These are phyloP conservation scores for Metridium senile DNA, from an alignment of 92 coral and sea anemone species.

Conservation along the genomic window DNA sequence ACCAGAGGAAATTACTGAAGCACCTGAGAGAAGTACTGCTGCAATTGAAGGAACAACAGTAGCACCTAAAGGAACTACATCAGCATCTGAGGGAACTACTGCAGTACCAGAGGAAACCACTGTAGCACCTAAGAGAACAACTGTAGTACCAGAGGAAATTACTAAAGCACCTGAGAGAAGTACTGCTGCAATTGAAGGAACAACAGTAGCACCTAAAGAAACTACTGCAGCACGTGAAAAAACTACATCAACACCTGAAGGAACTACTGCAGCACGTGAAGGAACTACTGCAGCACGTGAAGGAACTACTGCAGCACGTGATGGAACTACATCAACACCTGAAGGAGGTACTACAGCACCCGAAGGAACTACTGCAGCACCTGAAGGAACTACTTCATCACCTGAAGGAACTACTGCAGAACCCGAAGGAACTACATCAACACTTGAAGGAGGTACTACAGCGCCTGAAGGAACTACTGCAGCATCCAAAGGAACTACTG, in stretches of 20 bases:
- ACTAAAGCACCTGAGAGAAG: not conserved
- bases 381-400: not conserved
- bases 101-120: not conserved
- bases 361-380: constrained; percentile 4
- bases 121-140: not conserved
- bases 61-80: not conserved
- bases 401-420: constrained; percentile 4
- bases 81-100: not conserved
- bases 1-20: constrained; percentile 2
- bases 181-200: not conserved
- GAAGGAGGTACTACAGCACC: not conserved
- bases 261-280: constrained; percentile 2
- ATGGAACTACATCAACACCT: not conserved
- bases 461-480: constrained; percentile 1
- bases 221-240: not conserved
- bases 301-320: not conserved
- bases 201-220: constrained; percentile 1
- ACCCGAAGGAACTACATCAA: not conserved
- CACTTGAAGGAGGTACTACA: not conserved
- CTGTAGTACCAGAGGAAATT: not conserved
- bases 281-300: not conserved
- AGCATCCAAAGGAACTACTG: not conserved
- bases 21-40: not conserved
- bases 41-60: constrained; percentile 9
- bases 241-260: not conserved